Percentiles rank a stretch among this genome's conserved stretches.
phyloP scores from a whole-genome alignment of 1,140 invertebrate species.

The Polypedilum pembai region DNA sequence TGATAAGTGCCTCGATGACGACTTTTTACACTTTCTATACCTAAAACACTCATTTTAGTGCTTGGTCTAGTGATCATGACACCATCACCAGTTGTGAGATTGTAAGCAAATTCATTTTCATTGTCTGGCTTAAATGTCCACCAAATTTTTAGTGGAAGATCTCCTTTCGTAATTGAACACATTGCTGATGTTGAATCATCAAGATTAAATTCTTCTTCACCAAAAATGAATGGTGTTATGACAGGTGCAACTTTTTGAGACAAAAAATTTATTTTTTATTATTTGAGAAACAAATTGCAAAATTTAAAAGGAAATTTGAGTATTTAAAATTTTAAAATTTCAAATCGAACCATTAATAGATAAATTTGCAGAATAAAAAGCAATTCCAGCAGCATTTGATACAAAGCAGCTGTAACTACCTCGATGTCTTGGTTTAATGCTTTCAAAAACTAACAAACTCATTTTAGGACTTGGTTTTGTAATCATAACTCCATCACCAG shows the following conservation, averaged over 20 bases:
- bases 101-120: neutral
- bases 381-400: constrained; percentile 55
- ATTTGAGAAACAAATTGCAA: neutral
- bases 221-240: constrained; percentile 57
- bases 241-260: constrained; percentile 55
- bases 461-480: constrained; percentile 52
- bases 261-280: neutral
- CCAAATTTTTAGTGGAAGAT: constrained; percentile 61
- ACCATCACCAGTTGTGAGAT: constrained; percentile 34
- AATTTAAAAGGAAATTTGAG: constrained; percentile 37
- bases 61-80: constrained; percentile 38
- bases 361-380: constrained; percentile 54
- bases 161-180: constrained; percentile 67
- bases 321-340: constrained; percentile 35
- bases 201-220: constrained; percentile 59
- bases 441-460: constrained; percentile 63
- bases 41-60: constrained; percentile 50
- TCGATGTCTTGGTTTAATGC: constrained; percentile 57
- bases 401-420: constrained; percentile 67
- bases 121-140: constrained; percentile 55
- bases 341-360: constrained; percentile 54
- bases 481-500: constrained; percentile 45
- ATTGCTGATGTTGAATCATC: constrained; percentile 62
- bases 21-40: constrained; percentile 50
- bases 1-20: constrained; percentile 52